Percentiles rank a stretch among this genome's conserved stretches.
These are phyloP conservation scores for Muraenolepis orangiensis DNA, from an alignment of 2,797 vertebrate genomes.

Conservation along the genomic window DNA sequence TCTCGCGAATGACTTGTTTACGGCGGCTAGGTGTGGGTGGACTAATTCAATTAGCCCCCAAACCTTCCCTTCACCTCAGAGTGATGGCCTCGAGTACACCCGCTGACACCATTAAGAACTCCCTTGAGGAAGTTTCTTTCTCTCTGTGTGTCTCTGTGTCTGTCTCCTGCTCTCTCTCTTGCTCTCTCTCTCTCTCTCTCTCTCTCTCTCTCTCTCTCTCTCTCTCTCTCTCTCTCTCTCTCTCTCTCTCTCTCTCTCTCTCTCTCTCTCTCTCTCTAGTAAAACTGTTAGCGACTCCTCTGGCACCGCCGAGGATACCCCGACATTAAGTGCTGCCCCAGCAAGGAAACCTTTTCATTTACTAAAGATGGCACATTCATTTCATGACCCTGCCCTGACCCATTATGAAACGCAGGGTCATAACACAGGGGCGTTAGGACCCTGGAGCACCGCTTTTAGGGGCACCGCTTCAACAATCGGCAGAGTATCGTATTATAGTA, in stretches of 20 bases:
- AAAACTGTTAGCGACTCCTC: background rate
- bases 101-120: constrained; percentile 45
- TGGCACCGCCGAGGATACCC: background rate
- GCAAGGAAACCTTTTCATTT: background rate
- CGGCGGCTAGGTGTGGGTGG: constrained; percentile 20
- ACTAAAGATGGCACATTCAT: background rate
- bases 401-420: no score
- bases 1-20: constrained; percentile 30
- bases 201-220: constrained; percentile 8
- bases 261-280: constrained; percentile 6
- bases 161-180: background rate
- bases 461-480: no score
- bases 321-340: no score
- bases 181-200: background rate
- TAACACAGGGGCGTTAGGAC: no score
- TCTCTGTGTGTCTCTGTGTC: background rate
- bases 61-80: constrained; percentile 28
- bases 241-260: background rate
- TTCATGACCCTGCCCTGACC: background rate
- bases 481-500: background rate
- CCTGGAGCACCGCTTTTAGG: no score
- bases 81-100: constrained; percentile 22
- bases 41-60: constrained; percentile 37
- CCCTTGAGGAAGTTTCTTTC: constrained; percentile 48
- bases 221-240: background rate